Base-by-base conservation (phyloP, 2,113 vertebrate genomes). In the Lagopus muta region DNA sequence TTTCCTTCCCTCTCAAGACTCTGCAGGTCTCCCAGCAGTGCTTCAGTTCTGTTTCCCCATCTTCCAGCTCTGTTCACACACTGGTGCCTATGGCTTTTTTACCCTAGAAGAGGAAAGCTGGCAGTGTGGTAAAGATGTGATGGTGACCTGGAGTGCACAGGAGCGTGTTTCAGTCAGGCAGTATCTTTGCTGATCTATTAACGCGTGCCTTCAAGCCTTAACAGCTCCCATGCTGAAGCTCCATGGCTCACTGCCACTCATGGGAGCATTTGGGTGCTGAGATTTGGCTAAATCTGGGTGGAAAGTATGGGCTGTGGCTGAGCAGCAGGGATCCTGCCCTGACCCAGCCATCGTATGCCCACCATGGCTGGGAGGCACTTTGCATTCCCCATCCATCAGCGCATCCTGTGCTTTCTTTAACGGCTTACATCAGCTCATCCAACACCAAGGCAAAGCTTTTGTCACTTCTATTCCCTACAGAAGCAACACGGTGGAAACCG, bases 201-300 rank as follows among this genome's bases (percentile, higher is more conserved):
- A 15, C 0, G 0, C 0, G 2, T 24, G 71, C 18, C 62, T 1
- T 0, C 8, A 57, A 78, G 15, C 14, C 34, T 20, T 52, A 25
- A 13, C 27, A 50, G 52, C 15, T 82, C 52, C 87, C 10, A 47
- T 5, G 70, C 42, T 0, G 0, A 54, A 43, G 7, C 13, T 42
- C 40, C 18, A 1, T 0, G 1, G 13, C 50, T 61, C 1, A 0
- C 58, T 62, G 77, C 50, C 0, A 4, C n/a, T 16, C 32, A 2
- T 12, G 60, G 47, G 57, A 36, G 45, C 0, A 0, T 11, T 8
- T 70, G 34, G 25, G 36, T 8, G 12, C 66, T 19, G 62, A 0
- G 0, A 13, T 40, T 65, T 1, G 0, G 52, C 45, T 43, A 2
- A 65, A 10, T 45, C 87, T 72, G 40, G 10, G 36, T 27, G 24